Conservation (phyloP, 2,888 invertebrate species). For the Xiphydria camelus region DNA sequence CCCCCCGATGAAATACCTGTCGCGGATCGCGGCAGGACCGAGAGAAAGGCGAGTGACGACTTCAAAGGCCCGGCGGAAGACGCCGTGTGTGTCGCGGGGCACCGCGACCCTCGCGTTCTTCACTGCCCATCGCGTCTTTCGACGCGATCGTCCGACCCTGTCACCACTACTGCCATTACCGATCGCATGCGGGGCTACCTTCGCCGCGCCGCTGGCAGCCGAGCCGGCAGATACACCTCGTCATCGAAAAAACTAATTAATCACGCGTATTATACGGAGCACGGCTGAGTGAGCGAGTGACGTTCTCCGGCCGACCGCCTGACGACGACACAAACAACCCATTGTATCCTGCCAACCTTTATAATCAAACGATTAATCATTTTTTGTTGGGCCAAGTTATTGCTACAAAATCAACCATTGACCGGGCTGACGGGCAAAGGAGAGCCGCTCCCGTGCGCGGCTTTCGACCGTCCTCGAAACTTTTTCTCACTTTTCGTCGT, state of each 20-base stretch:
- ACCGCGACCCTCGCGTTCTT: neutral
- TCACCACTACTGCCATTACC: neutral
- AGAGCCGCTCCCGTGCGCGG: neutral
- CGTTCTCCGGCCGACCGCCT: conserved; percentile 16
- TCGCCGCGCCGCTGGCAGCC: neutral
- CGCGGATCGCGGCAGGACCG: too few relatives aligned
- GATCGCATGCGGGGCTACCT: neutral
- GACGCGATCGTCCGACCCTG: neutral
- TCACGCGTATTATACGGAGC: conserved; percentile 21
- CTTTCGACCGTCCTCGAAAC: neutral
- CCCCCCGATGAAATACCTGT: neutral
- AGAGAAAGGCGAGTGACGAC: too few relatives aligned
- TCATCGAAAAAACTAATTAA: conserved; percentile 30
- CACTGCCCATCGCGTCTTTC: neutral
- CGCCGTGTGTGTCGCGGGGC: neutral
- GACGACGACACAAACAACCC: conserved; percentile 27
- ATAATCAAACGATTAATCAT: conserved; percentile 28
- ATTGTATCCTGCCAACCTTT: conserved; percentile 25
- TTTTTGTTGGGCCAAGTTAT: conserved; percentile 20
- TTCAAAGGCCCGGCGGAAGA: too few relatives aligned
- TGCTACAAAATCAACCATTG: conserved; percentile 23
- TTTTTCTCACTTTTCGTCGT: neutral
- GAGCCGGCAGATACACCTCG: conserved; percentile 8
- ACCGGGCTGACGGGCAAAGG: conserved; percentile 11
- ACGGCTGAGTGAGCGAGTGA: conserved; percentile 16